These are phyloP conservation scores for Siniperca obscura DNA, from an alignment of 2,797 vertebrate genomes.

Conservation along the genomic window DNA sequence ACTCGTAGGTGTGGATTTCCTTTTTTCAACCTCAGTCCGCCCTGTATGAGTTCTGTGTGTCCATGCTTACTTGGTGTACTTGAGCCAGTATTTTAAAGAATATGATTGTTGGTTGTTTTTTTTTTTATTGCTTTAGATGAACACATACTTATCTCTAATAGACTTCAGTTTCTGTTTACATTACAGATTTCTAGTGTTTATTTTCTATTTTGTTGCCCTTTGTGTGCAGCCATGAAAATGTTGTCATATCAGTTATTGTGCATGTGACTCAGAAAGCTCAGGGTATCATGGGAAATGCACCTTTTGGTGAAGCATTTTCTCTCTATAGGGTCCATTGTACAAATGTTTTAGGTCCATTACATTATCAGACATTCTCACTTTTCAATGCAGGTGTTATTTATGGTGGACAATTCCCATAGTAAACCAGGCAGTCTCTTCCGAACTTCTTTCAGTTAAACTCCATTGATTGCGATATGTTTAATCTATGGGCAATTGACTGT, in stretches of 20 bases:
- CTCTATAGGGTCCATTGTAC: background rate
- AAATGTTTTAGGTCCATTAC: background rate
- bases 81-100: background rate
- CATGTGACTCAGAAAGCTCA: background rate
- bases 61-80: background rate
- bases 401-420: background rate
- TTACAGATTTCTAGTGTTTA: background rate
- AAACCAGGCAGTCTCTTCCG: background rate
- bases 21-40: slow-evolving; percentile 8
- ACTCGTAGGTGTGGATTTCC: slow-evolving; percentile 49
- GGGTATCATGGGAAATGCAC: background rate
- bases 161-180: background rate
- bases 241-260: background rate
- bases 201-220: background rate
- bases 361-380: background rate
- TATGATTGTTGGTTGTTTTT: background rate
- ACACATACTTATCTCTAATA: background rate
- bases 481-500: too few species aligned
- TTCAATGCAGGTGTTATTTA: background rate
- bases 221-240: background rate
- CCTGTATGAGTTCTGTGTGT: background rate
- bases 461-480: too few species aligned
- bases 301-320: background rate
- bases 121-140: background rate
- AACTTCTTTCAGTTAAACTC: background rate